phyloP scores from a whole-genome alignment of 2,797 vertebrate species.

The Erethizon dorsatum region DNA sequence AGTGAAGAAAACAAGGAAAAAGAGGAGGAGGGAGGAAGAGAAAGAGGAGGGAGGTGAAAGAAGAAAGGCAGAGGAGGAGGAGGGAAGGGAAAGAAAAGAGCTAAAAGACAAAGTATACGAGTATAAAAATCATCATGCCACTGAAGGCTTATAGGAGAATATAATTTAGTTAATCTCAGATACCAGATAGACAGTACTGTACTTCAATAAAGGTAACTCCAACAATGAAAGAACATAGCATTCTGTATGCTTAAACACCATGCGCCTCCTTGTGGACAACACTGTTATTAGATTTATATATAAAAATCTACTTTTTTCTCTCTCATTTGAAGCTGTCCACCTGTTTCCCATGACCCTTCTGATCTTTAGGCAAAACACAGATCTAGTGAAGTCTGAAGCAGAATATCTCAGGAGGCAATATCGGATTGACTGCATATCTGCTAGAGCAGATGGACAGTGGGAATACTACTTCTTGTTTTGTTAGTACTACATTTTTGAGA shows the following conservation, averaged over 20 bases:
- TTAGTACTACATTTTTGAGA: neutral
- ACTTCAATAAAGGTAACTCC: neutral
- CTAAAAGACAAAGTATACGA: neutral
- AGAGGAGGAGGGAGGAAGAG: neutral
- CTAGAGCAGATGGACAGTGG: neutral
- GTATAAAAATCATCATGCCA: neutral
- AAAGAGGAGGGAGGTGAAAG: neutral
- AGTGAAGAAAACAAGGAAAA: neutral
- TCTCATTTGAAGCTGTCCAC: neutral
- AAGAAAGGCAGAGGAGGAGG: neutral
- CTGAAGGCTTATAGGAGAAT: neutral
- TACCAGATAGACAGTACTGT: neutral
- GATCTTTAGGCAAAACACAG: neutral
- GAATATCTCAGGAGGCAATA: neutral
- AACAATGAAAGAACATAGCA: neutral
- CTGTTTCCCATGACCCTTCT: neutral
- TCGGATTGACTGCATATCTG: neutral
- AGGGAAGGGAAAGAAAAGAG: neutral
- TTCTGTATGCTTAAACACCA: constrained; percentile 73
- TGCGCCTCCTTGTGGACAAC: constrained; percentile 87
- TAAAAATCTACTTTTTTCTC: neutral
- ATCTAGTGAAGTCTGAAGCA: neutral
- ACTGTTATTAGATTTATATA: neutral
- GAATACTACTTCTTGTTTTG: neutral
- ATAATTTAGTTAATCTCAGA: neutral